Percentiles rank a stretch among this genome's conserved stretches.
phyloP scores from a whole-genome alignment of 2,797 vertebrate genomes.

The Parambassis ranga region DNA sequence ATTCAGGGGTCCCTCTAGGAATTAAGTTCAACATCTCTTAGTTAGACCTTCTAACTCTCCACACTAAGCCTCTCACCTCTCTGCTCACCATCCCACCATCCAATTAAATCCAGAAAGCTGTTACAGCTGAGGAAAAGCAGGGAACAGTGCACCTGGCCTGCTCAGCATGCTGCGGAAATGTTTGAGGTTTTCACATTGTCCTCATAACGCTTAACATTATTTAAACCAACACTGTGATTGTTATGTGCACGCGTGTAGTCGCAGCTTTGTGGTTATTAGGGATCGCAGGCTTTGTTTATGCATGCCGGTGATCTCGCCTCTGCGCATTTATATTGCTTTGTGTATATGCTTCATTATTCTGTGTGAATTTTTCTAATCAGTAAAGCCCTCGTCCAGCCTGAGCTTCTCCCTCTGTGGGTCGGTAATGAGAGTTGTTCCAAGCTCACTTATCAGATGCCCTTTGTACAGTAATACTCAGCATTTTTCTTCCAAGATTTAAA shows the following conservation, averaged over 20 bases:
- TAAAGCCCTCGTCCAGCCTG: conserved; percentile 39
- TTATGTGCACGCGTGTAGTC: background rate
- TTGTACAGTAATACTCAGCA: conserved; percentile 60
- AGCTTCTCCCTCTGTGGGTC: conserved; percentile 51
- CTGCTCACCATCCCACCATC: conserved; percentile 62
- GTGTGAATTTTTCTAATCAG: conserved; percentile 49
- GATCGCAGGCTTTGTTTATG: conserved; percentile 6
- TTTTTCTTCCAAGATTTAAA: conserved; percentile 54
- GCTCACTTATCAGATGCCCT: conserved; percentile 42
- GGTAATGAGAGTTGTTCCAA: conserved; percentile 64
- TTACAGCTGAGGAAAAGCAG: conserved; percentile 41
- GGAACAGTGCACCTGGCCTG: conserved; percentile 43
- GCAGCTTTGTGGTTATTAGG: background rate
- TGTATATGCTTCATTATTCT: conserved; percentile 51
- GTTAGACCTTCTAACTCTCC: conserved; percentile 65
- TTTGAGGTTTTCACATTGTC: conserved; percentile 61
- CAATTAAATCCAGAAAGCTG: conserved; percentile 75
- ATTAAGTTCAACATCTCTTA: conserved; percentile 69
- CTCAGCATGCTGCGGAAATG: conserved; percentile 60
- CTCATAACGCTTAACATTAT: conserved; percentile 58
- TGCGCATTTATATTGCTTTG: conserved; percentile 38
- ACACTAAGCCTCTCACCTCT: conserved; percentile 73
- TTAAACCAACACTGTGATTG: conserved; percentile 36
- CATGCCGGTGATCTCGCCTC: background rate
- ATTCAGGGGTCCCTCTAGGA: conserved; percentile 59